Percentiles rank a stretch among this genome's conserved stretches.
phyloP scores from a whole-genome alignment of 2,113 vertebrate genomes.

The Psittacus erithacus region DNA sequence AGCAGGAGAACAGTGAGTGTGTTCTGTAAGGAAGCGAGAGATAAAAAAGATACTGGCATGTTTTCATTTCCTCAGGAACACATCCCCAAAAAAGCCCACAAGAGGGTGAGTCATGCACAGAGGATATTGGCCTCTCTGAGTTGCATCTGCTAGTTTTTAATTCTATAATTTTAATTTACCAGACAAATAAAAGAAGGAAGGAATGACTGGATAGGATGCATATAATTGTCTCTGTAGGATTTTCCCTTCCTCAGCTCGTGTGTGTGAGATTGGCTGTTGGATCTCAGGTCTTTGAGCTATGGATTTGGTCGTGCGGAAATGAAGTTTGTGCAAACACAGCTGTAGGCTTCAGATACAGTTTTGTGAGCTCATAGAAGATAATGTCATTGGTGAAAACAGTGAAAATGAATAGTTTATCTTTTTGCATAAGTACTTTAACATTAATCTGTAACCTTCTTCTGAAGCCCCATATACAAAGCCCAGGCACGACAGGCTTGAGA shows the following conservation, averaged over 20 bases:
- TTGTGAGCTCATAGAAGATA: not conserved
- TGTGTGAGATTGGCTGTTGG: not conserved
- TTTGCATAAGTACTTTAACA: not conserved
- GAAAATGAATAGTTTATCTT: not conserved
- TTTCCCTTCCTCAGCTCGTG: not conserved
- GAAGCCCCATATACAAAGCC: not conserved
- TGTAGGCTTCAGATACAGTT: not conserved
- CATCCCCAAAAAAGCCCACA: not conserved
- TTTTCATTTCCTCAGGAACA: constrained; percentile 48
- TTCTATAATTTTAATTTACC: not conserved
- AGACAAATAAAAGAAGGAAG: not conserved
- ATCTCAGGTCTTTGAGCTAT: not conserved
- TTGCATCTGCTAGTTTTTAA: constrained; percentile 16
- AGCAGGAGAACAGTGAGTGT: not conserved
- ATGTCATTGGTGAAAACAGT: not conserved
- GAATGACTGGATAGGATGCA: not conserved
- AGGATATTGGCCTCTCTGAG: not conserved
- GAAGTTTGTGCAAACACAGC: not conserved
- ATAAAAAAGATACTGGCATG: not conserved
- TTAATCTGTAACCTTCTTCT: not conserved
- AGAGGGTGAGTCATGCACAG: constrained; percentile 8
- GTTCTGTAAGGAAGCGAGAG: not conserved
- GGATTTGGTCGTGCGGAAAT: not conserved
- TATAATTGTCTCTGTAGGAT: not conserved
- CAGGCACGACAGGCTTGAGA: not conserved